phyloP scores from a whole-genome alignment of 2,113 vertebrate genomes.

The Narcine bancroftii region DNA sequence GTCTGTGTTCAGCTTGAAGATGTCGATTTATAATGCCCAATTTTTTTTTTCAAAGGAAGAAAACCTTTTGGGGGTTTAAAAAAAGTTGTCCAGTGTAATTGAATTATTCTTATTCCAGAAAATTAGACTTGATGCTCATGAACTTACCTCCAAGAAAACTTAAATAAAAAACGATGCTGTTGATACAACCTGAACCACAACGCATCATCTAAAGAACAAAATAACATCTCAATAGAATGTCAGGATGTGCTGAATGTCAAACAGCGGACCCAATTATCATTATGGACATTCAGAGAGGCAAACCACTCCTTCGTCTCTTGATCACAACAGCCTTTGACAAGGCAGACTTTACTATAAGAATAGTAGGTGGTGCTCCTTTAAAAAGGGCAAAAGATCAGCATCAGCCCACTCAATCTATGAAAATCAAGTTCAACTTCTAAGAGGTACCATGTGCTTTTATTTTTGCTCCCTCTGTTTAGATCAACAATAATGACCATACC shows the following conservation, averaged over 20 bases:
- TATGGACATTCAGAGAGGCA: no score
- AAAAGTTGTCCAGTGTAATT: no score
- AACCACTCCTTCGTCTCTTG: no score
- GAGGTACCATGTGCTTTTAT: not conserved
- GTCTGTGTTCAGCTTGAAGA: no score
- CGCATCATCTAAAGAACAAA: not conserved
- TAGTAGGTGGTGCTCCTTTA: no score
- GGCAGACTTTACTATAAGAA: no score
- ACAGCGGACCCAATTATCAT: no score
- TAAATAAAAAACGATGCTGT: not conserved
- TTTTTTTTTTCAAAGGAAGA: no score
- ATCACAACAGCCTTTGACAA: no score
- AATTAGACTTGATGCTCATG: not conserved
- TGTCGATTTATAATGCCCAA: no score
- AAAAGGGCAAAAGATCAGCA: not conserved
- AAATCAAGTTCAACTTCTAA: not conserved
- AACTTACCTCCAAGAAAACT: not conserved
- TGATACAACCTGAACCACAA: not conserved
- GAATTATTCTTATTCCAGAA: not conserved
- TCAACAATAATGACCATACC: slow-evolving; percentile 52
- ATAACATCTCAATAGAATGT: not conserved
- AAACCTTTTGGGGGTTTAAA: no score
- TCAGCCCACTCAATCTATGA: not conserved
- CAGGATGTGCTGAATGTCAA: not conserved
- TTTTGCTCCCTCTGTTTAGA: not conserved